Conservation (phyloP, 1,140 invertebrate species). For the Probaryconus sp. region DNA sequence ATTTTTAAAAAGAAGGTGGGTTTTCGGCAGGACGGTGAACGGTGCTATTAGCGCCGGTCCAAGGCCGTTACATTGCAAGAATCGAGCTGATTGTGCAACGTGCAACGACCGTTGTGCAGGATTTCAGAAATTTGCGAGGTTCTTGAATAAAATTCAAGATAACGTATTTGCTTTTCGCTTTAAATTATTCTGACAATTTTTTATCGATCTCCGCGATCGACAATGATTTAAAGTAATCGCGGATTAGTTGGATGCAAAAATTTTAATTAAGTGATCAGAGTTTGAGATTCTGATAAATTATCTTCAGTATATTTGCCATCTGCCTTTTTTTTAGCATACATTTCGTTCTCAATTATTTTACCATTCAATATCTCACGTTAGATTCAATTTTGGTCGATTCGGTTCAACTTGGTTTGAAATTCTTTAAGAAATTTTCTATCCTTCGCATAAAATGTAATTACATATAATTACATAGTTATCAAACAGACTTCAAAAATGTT, state of each 20-base stretch:
- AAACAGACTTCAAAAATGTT: no score
- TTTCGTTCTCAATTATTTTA: no score
- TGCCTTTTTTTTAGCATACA: no score
- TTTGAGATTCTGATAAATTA: no score
- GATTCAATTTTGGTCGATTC: no score
- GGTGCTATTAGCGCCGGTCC: constrained; percentile 62
- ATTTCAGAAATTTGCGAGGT: constrained; percentile 58
- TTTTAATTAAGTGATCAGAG: background rate
- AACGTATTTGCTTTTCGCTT: constrained; percentile 10
- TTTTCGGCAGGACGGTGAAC: constrained; percentile 68
- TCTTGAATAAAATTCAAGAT: constrained; percentile 38
- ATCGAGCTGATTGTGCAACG: constrained; percentile 64
- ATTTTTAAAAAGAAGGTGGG: constrained; percentile 41
- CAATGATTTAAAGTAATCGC: constrained; percentile 1
- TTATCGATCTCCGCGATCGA: background rate
- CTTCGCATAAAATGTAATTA: no score
- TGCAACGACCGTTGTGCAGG: constrained; percentile 59
- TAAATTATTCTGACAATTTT: background rate
- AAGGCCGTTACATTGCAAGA: constrained; percentile 68
- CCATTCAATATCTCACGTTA: no score
- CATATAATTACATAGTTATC: no score
- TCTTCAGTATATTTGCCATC: no score
- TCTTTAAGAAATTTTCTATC: no score
- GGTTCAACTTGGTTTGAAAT: no score
- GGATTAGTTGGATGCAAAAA: background rate